Evolutionary conservation across 53 echinoderm and acorn worm genomes (phyloP).

Genomic region (Henricia sp.): DNA sequence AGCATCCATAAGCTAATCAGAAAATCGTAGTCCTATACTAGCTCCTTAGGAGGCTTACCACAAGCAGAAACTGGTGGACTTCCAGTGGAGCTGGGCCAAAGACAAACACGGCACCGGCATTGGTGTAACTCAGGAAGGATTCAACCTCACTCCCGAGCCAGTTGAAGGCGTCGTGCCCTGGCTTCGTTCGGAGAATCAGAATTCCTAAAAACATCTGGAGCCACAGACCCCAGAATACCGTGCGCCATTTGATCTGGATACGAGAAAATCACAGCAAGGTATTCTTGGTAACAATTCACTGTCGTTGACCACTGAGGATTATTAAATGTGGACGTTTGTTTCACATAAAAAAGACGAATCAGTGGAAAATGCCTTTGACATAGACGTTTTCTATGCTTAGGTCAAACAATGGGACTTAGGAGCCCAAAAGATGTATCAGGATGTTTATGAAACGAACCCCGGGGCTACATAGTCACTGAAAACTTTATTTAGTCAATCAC

Average conservation of each 20-base stretch:
- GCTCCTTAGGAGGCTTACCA: conserved; percentile 56
- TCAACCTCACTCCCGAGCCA: conserved; percentile 85
- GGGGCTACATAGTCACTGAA: too few relatives aligned
- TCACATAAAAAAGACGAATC: too few relatives aligned
- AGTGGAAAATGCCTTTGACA: too few relatives aligned
- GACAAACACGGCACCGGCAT: conserved; percentile 84
- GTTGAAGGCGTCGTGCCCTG: conserved; percentile 79
- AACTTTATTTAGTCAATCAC: too few relatives aligned
- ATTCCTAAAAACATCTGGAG: conserved; percentile 86
- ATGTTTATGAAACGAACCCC: too few relatives aligned
- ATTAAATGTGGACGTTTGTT: too few relatives aligned
- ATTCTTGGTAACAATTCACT: background rate
- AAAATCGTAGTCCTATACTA: background rate
- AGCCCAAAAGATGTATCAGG: too few relatives aligned
- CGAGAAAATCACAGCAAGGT: background rate
- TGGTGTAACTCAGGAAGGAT: conserved; percentile 82
- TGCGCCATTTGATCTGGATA: conserved; percentile 87
- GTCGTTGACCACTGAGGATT: too few relatives aligned
- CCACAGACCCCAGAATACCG: conserved; percentile 94
- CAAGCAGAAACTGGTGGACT: conserved; percentile 72
- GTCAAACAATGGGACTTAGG: too few relatives aligned
- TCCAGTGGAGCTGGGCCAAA: conserved; percentile 80
- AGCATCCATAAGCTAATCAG: background rate
- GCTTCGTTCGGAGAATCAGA: conserved; percentile 80
- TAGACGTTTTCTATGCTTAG: too few relatives aligned